Evolutionary conservation across 2,797 vertebrate species (phyloP).

Genomic region (Notolabrus celidotus): DNA sequence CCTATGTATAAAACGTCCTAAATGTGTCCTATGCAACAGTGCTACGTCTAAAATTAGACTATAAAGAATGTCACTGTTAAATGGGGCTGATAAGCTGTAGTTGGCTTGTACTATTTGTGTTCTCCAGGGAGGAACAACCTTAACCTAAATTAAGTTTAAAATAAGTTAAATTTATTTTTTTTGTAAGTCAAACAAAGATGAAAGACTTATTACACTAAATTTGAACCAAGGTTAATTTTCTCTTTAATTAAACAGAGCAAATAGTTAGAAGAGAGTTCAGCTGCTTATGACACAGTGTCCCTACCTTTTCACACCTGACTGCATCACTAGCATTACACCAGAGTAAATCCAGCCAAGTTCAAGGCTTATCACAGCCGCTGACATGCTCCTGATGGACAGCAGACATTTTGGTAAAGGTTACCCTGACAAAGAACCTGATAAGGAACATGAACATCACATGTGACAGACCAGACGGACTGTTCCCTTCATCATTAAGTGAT

Average conservation of each 20-base stretch:
- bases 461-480: slow-evolving; percentile 25
- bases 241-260: neutral
- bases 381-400: slow-evolving; percentile 64
- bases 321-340: neutral
- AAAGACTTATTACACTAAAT: neutral
- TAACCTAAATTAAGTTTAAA: neutral
- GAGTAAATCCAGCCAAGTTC: slow-evolving; percentile 31
- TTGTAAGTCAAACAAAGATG: neutral
- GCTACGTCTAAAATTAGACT: neutral
- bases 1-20: neutral
- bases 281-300: neutral
- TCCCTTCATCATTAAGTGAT: slow-evolving; percentile 45
- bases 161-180: neutral
- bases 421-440: slow-evolving; percentile 55
- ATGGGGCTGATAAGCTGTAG: too few species aligned
- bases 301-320: slow-evolving; percentile 1
- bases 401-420: slow-evolving; percentile 72
- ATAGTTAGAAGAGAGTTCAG: too few species aligned
- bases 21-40: neutral
- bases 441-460: slow-evolving; percentile 33
- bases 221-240: neutral
- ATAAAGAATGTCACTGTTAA: too few species aligned
- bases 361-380: slow-evolving; percentile 67
- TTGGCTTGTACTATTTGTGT: neutral
- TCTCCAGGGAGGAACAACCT: neutral